Base-by-base conservation (phyloP, 2,888 invertebrate genomes). In the Molorchus minor region DNA sequence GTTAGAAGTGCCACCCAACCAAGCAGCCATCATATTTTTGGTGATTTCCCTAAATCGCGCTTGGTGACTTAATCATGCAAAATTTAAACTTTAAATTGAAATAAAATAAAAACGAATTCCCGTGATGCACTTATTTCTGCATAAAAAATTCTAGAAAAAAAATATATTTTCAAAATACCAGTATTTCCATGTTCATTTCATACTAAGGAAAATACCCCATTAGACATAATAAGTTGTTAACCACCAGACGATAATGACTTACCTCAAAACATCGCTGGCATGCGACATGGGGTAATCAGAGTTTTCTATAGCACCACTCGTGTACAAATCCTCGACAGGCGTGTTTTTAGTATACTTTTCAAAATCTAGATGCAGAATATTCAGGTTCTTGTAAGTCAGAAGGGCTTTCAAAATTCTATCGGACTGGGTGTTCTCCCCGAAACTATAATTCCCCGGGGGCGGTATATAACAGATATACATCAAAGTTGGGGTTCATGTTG, bases 221-320 rank as follows among this genome's bases (percentile, higher is more conserved):
- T n/a, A n/a, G n/a, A n/a, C n/a, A n/a, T n/a, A n/a, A 67, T 62
- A 62, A 56, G 3, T 64, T 63, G 3, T 2, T 3, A 7, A 3
- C 12, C 5, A 12, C 16, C n/a, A 29, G 54, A 52, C 20, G 30
- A 55, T 61, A n/a, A 13, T 56, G 63, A n/a, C 65, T 55, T 61
- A 75, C 75, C 76, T 73, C 10, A 90, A 78, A 1, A 88, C 81
- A 71, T 90, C 89, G 43, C 87, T 87, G 40, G 87, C 85, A 70
- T 89, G 88, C 20, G 84, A 84, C 36, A 81, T 79, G 0, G 85
- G 83, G 82, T 86, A 89, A 1, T 72, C 67, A 20, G 87, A 87
- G 1, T 74, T 75, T 44, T 82, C 82, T 3, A 88, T 75, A 0
- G 79, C 75, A 0, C 84, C 83, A 3, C 78, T 79, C 0, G 70